Conservation (phyloP, 2,797 vertebrate genomes). For the Chloroceryle amazona region DNA sequence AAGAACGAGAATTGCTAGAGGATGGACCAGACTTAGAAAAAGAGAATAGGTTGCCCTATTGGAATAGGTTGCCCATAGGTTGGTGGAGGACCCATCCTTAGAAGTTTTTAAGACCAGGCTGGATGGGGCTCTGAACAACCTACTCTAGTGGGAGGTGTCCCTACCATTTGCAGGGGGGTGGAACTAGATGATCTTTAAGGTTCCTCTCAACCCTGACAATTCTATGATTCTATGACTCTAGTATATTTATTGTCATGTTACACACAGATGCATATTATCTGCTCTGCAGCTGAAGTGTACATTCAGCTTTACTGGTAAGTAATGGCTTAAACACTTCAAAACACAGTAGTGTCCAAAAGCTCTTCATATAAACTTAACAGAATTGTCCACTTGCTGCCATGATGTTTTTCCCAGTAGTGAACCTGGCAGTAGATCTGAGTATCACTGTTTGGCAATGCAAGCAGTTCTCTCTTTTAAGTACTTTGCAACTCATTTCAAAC, state of each 20-base stretch:
- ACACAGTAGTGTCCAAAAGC: background rate
- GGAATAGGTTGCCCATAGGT: too few species aligned
- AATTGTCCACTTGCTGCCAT: background rate
- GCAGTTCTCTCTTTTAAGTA: background rate
- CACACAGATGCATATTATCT: background rate
- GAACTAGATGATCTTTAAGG: too few species aligned
- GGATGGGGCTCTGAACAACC: too few species aligned
- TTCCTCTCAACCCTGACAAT: too few species aligned
- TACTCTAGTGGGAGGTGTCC: too few species aligned
- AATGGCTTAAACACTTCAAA: background rate
- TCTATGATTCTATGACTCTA: background rate
- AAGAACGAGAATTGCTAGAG: background rate
- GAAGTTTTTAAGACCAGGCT: too few species aligned
- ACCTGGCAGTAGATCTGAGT: background rate
- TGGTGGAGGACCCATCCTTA: too few species aligned
- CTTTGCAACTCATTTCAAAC: background rate
- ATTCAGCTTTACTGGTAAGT: background rate
- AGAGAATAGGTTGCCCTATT: background rate
- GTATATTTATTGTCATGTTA: slow-evolving; percentile 10
- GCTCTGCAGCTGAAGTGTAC: background rate
- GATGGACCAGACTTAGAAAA: background rate
- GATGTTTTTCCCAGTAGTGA: background rate
- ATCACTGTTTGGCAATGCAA: background rate
- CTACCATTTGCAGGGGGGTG: too few species aligned
- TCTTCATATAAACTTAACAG: background rate